A percentile compares a stretch with the other conserved stretches of the same genome.
Conservation (phyloP, 2,797 vertebrate species). For the Eulemur rubriventer region DNA sequence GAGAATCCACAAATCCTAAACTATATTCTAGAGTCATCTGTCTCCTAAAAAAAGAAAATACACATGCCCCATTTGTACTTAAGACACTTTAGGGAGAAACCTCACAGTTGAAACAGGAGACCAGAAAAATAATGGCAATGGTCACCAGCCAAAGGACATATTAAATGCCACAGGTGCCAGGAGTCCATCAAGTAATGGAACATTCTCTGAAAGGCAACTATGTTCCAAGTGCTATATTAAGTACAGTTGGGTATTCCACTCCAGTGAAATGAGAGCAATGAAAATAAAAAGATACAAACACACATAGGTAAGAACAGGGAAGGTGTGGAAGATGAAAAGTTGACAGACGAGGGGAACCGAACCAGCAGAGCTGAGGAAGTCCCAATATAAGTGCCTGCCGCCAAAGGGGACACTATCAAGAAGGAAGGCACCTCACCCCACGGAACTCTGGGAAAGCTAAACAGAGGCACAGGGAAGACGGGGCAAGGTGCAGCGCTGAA, state of each 20-base stretch:
- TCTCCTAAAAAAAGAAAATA: background rate
- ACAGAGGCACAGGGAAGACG: no score
- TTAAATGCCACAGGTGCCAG: background rate
- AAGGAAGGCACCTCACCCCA: background rate
- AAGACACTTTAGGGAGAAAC: slow-evolving; percentile 11
- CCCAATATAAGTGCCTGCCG: background rate
- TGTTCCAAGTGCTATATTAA: slow-evolving; percentile 23
- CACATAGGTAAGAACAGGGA: background rate
- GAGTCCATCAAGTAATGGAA: background rate
- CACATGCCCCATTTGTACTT: background rate
- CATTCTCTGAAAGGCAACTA: slow-evolving; percentile 13
- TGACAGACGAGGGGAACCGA: background rate
- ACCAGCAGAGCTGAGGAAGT: background rate
- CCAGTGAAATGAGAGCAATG: background rate
- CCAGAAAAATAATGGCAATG: background rate
- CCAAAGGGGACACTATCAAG: background rate
- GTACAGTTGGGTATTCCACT: background rate
- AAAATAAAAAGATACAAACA: background rate
- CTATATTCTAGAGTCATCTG: background rate
- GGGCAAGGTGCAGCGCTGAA: no score
- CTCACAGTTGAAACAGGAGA: slow-evolving; percentile 1
- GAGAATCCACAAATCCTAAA: background rate
- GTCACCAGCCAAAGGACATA: background rate
- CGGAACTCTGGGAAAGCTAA: background rate
- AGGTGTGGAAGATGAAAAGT: background rate